A percentile compares a stretch with the other conserved stretches of the same genome.
These are phyloP conservation scores for Aspiorhynchus laticeps DNA, from an alignment of 2,113 vertebrate species.

Conservation along the genomic window DNA sequence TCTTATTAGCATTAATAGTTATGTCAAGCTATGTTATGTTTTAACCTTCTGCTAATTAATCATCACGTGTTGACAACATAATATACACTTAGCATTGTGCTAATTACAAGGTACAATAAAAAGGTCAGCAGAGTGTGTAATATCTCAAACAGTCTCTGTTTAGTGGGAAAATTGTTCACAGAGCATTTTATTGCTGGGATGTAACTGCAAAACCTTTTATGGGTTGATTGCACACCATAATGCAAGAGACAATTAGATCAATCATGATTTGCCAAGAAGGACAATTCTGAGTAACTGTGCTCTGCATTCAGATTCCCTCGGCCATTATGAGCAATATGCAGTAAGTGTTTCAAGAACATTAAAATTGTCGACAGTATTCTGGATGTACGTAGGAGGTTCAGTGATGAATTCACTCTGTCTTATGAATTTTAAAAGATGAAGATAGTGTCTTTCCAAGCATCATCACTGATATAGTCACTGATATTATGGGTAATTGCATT, in stretches of 20 bases:
- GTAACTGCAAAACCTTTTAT: conserved; percentile 21
- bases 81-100: conserved; percentile 47
- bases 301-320: conserved; percentile 12
- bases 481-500: conserved; percentile 1
- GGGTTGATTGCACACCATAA: conserved; percentile 34
- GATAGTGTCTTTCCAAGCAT: conserved; percentile 3
- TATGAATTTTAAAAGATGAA: conserved; percentile 6
- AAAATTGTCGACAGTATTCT: background rate
- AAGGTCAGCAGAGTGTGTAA: conserved; percentile 35
- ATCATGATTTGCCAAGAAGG: conserved; percentile 13
- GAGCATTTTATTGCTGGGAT: conserved; percentile 23
- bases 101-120: conserved; percentile 56
- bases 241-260: conserved; percentile 38
- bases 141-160: conserved; percentile 34
- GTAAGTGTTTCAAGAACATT: conserved; percentile 17
- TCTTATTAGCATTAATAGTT: conserved; percentile 49
- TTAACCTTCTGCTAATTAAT: conserved; percentile 50
- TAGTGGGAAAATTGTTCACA: conserved; percentile 26
- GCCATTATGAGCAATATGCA: background rate
- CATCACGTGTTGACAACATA: conserved; percentile 43
- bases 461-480: conserved; percentile 7
- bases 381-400: background rate
- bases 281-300: conserved; percentile 19
- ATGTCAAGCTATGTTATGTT: conserved; percentile 41
- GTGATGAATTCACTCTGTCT: conserved; percentile 9